Evolutionary conservation across 2,797 vertebrate species (phyloP), one percentile per base, ranked within the genome.

Genomic region (Acomys russatus): DNA sequence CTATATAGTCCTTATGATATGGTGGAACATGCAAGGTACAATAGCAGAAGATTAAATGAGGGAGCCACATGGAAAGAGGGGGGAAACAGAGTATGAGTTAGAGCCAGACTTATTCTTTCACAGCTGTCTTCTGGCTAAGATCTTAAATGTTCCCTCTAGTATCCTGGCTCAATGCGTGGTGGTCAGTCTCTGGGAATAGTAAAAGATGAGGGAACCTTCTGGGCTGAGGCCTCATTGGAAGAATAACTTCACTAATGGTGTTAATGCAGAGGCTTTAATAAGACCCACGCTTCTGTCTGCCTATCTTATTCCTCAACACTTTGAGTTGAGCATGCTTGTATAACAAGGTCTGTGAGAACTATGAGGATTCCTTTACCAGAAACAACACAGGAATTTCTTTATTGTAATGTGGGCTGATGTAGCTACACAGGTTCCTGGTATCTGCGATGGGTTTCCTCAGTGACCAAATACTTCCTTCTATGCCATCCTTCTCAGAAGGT

Each of bases 221-320:
- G 12, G n/a, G 1, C 23, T 44, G 4, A 44, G 59, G 8, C 14
- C 8, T 30, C 59, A 64, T 10, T 30, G 15, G 6, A 66, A 9
- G 3, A 70, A 38, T 10, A 0, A 38, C 9, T 25, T 59, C 25
- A 30, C 20, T 56, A 1, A 38, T n/a, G n/a, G 1, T 4, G 2
- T 28, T 10, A 35, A 11, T 17, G 25, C 6, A 33, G 15, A 84
- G 9, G 25, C 8, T 44, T 7, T 59, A 9, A 0, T 33, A 7
- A 68, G 17, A 35, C 71, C 1, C 3, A 33, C 44, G 18, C 23
- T 30, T 6, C 9, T 25, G 2, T 51, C 11, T 25, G 15, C 44
- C 49, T 51, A 7, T 66, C 30, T 61, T 2, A 25, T 74, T 90
- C 25, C 7, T 78, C 30, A 33, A 3, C 59, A 18, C 25, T n/a